Evolutionary conservation across 2,888 invertebrate genomes (phyloP), one percentile per base, ranked within the genome.

Genomic region (Cryptus armator): DNA sequence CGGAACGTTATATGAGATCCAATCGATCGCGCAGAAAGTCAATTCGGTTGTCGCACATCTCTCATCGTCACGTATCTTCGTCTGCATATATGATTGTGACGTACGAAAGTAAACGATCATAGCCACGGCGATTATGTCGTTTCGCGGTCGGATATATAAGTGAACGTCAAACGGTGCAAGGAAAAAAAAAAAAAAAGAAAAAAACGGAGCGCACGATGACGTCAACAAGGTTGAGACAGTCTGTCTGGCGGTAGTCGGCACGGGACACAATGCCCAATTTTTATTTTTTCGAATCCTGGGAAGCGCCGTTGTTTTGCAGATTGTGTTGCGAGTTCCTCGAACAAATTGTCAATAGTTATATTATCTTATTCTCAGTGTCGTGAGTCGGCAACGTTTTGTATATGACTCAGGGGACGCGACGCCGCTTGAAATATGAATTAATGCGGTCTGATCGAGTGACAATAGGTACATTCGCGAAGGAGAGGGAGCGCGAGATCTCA

Each of bases 401-500:
- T 9, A 10, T 67, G 46, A 46, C 46, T 67, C 46, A 46, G 46
- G 66, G 6, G 44, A 14, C 6, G 32, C 71, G 43, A 37, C 43
- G 66, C 14, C 51, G 70, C 56, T 56, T 14, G 56, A 53, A 32
- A 71, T 14, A 53, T 53, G 56, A 71, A 56, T 71, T 71, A 71
- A 71, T 71, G 43, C 43, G 51, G 43, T 53, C 7, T 9, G n/a
- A 51, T n/a, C 64, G 79, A 19, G 59, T 48, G 70, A 37, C 37
- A 37, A 37, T 37, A 64, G 62, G 71, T 59, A 46, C 19, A 24
- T 56, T 53, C 29, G 77, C 32, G 71, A 66, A 44, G 44, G 24
- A 46, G 6, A 46, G 10, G 19, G 44, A 19, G 37, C 10, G 66
- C 70, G 51, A 64, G 14, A 70, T 62, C 64, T 48, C 51, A 29